phyloP scores from a whole-genome alignment of 2,888 invertebrate species.

The Chironomus riparius region DNA sequence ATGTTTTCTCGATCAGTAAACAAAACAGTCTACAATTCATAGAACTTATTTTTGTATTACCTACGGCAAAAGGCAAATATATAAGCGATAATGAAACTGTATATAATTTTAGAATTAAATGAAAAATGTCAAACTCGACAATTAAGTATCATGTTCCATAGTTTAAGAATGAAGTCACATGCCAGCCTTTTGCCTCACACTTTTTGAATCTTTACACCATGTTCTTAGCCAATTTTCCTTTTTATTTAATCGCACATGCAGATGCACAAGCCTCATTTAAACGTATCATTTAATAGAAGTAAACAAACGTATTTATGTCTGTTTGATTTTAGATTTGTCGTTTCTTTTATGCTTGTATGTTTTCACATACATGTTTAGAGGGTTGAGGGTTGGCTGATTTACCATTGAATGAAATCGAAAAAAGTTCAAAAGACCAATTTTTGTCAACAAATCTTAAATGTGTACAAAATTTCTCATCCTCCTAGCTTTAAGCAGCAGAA shows the following conservation, averaged over 20 bases:
- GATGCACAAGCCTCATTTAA: neutral
- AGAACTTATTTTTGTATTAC: no score
- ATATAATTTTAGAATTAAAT: neutral
- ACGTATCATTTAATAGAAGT: conserved; percentile 7
- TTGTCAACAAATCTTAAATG: no score
- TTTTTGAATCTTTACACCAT: neutral
- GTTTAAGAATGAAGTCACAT: conserved; percentile 17
- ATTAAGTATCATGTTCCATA: neutral
- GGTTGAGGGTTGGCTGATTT: no score
- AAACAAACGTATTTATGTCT: conserved; percentile 24
- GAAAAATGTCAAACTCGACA: no score
- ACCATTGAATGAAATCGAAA: no score
- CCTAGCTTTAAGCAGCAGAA: neutral
- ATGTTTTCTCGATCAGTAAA: conserved; percentile 17
- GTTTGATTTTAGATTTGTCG: conserved; percentile 5
- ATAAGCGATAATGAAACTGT: no score
- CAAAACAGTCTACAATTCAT: neutral
- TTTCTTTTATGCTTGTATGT: no score
- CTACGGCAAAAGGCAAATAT: no score
- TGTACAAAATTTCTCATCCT: no score
- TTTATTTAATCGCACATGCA: neutral
- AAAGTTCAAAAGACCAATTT: no score
- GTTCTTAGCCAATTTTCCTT: neutral
- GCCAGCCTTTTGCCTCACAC: neutral
- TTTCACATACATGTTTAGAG: no score